A percentile compares a stretch with the other conserved stretches of the same genome.
These are phyloP conservation scores for Lophochroa leadbeateri DNA, from an alignment of 2,113 vertebrate species.

Conservation along the genomic window DNA sequence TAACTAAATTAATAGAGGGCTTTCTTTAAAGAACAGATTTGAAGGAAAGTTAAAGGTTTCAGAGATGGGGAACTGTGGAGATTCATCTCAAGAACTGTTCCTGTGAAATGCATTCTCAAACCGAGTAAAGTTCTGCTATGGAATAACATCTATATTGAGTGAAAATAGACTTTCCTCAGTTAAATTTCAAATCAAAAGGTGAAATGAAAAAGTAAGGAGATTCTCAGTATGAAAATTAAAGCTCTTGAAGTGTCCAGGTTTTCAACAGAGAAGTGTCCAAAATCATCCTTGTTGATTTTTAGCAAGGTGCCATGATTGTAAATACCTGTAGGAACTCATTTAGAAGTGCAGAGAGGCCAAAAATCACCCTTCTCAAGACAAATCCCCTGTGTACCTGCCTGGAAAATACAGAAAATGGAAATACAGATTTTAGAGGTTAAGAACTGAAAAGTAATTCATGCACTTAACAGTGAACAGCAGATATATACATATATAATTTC, in stretches of 20 bases:
- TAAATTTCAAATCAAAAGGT: constrained; percentile 6
- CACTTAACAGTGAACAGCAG: background rate
- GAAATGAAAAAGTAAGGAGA: background rate
- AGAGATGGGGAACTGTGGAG: background rate
- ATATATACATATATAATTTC: background rate
- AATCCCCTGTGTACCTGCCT: background rate
- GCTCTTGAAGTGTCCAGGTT: background rate
- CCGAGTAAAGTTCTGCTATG: background rate
- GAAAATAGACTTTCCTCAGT: background rate
- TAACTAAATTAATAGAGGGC: background rate
- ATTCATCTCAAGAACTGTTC: background rate
- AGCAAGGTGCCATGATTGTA: background rate
- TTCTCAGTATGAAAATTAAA: background rate
- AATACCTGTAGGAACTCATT: background rate
- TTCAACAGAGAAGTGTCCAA: background rate
- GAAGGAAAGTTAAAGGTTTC: background rate
- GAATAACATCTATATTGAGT: background rate
- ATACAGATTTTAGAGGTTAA: background rate
- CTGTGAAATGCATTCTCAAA: background rate
- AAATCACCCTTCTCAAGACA: background rate
- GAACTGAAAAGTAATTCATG: background rate
- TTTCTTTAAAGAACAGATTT: background rate
- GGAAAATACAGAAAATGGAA: background rate
- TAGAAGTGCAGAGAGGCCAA: background rate
- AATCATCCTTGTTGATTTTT: background rate